Conservation (phyloP, 2,888 invertebrate genomes). For the Tetranychus piercei region DNA sequence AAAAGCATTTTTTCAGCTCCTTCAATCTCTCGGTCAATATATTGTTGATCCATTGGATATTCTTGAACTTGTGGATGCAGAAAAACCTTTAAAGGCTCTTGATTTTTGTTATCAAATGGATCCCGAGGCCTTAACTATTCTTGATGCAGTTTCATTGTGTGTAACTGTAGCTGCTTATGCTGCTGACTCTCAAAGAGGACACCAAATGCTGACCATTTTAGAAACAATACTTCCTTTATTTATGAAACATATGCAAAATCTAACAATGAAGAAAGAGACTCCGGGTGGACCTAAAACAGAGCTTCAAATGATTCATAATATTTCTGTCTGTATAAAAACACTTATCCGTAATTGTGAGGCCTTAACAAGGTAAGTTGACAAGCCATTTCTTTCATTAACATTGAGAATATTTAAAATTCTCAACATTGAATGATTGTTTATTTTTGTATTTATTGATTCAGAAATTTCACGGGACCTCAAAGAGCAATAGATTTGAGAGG, state of each 20-base stretch:
- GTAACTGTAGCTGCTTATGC: slow-evolving; percentile 97
- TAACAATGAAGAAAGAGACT: slow-evolving; percentile 70
- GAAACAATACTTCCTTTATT: slow-evolving; percentile 93
- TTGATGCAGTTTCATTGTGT: slow-evolving; percentile 94
- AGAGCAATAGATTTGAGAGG: slow-evolving; percentile 43
- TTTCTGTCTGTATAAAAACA: slow-evolving; percentile 83
- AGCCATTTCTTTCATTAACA: not conserved
- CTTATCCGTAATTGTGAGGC: slow-evolving; percentile 91
- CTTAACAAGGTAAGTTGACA: slow-evolving; percentile 54
- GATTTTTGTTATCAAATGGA: slow-evolving; percentile 99
- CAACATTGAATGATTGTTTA: not conserved
- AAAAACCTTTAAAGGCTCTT: slow-evolving; percentile 64
- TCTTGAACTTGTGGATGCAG: slow-evolving; percentile 40
- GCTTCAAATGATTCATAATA: slow-evolving; percentile 71
- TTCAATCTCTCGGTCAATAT: slow-evolving; percentile 77
- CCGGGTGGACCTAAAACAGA: slow-evolving; percentile 53
- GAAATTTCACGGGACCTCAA: slow-evolving; percentile 83
- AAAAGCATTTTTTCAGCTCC: slow-evolving; percentile 52
- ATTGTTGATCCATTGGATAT: slow-evolving; percentile 85
- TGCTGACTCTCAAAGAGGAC: slow-evolving; percentile 58
- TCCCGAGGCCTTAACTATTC: slow-evolving; percentile 82
- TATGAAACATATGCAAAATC: slow-evolving; percentile 73
- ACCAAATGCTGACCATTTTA: slow-evolving; percentile 54
- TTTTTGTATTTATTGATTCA: slow-evolving; percentile 30
- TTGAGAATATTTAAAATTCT: not conserved